Evolutionary conservation across 2,888 invertebrate genomes (phyloP).

Genomic region (Nowickia ferox): DNA sequence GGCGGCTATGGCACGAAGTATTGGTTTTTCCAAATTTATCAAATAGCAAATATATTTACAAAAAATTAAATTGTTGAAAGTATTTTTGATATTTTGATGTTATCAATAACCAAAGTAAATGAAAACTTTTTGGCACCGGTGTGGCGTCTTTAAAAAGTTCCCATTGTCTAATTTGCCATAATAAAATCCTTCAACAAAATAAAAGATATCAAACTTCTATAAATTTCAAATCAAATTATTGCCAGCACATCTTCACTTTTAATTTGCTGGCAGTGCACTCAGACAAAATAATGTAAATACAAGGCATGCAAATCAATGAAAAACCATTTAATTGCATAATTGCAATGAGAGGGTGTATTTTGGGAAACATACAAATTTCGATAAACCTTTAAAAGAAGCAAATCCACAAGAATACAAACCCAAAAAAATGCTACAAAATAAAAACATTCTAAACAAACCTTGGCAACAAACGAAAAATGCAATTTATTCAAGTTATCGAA

Average conservation of each 20-base stretch:
- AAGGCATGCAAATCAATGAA: slow-evolving; percentile 53
- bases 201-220: slow-evolving; percentile 47
- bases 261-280: slow-evolving; percentile 9
- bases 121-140: not conserved
- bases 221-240: slow-evolving; percentile 44
- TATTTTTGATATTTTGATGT: too few species aligned
- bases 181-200: slow-evolving; percentile 4
- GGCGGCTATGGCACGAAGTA: too few species aligned
- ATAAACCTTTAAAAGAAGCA: slow-evolving; percentile 18
- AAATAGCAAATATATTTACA: not conserved
- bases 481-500: slow-evolving; percentile 56
- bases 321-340: slow-evolving; percentile 68
- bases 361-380: slow-evolving; percentile 26
- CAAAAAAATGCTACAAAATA: slow-evolving; percentile 1
- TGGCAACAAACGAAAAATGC: slow-evolving; percentile 65
- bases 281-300: slow-evolving; percentile 22
- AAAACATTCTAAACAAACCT: slow-evolving; percentile 59
- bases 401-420: slow-evolving; percentile 11
- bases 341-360: slow-evolving; percentile 57
- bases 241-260: slow-evolving; percentile 30
- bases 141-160: not conserved
- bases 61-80: not conserved
- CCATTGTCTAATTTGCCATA: not conserved
- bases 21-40: not conserved
- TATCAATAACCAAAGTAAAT: not conserved